Conservation (phyloP, 1,140 invertebrate genomes). For the Papilio xuthus region DNA sequence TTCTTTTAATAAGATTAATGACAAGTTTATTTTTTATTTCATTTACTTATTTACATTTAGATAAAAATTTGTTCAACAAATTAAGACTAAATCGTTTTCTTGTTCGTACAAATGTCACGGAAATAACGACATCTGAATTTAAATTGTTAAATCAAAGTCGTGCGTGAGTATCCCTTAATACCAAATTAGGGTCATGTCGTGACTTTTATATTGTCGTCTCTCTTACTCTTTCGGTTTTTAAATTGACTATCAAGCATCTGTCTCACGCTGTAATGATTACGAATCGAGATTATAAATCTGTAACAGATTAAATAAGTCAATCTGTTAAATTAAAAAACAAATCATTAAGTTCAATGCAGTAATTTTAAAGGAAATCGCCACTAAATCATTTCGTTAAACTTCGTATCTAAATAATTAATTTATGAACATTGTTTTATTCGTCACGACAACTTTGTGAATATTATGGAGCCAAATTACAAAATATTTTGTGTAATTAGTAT, state of each 20-base stretch:
- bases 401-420: background rate
- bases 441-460: no score
- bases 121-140: slow-evolving; percentile 35
- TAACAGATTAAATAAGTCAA: slow-evolving; percentile 34
- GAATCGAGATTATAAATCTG: slow-evolving; percentile 26
- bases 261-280: slow-evolving; percentile 11
- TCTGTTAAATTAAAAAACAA: slow-evolving; percentile 14
- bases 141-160: slow-evolving; percentile 40
- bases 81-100: background rate
- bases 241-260: background rate
- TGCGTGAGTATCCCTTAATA: slow-evolving; percentile 41
- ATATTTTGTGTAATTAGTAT: background rate
- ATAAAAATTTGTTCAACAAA: slow-evolving; percentile 10
- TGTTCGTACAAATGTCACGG: slow-evolving; percentile 13
- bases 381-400: background rate
- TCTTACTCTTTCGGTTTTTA: background rate
- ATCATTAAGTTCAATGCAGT: background rate
- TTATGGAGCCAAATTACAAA: background rate
- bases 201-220: background rate
- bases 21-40: background rate
- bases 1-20: no score
- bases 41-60: background rate
- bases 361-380: slow-evolving; percentile 5
- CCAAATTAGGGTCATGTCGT: slow-evolving; percentile 38
- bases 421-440: background rate